Conservation (phyloP, 2,797 vertebrate species). For the Delichon dasypus region DNA sequence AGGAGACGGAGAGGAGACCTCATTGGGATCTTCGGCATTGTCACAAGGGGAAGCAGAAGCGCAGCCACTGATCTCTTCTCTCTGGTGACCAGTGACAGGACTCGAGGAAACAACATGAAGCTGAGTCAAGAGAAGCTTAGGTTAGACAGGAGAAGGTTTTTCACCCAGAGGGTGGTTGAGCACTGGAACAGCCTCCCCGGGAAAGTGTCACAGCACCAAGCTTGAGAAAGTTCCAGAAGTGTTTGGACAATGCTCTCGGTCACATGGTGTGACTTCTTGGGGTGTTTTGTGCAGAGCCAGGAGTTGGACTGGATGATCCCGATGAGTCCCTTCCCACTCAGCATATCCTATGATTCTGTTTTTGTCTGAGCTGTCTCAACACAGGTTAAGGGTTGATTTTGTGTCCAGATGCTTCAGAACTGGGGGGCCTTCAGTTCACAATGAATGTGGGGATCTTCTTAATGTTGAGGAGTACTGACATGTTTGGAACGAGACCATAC, state of each 20-base stretch:
- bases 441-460: background rate
- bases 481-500: background rate
- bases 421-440: background rate
- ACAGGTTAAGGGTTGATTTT: background rate
- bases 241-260: background rate
- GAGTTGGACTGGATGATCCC: background rate
- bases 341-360: background rate
- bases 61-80: background rate
- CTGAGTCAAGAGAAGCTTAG: background rate
- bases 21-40: accelerated
- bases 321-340: background rate
- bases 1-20: background rate
- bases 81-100: background rate
- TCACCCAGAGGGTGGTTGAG: too few relatives aligned
- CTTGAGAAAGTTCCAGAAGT: background rate
- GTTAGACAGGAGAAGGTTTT: background rate
- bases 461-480: background rate
- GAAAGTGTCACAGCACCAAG: background rate
- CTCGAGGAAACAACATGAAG: background rate
- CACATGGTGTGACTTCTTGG: background rate
- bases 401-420: background rate
- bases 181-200: background rate
- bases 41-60: background rate
- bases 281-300: background rate
- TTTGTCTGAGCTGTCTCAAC: background rate